Evolutionary conservation across 2,888 invertebrate genomes (phyloP), one percentile per base, ranked within the genome.

Genomic region (Lasioglossum marginatum): DNA sequence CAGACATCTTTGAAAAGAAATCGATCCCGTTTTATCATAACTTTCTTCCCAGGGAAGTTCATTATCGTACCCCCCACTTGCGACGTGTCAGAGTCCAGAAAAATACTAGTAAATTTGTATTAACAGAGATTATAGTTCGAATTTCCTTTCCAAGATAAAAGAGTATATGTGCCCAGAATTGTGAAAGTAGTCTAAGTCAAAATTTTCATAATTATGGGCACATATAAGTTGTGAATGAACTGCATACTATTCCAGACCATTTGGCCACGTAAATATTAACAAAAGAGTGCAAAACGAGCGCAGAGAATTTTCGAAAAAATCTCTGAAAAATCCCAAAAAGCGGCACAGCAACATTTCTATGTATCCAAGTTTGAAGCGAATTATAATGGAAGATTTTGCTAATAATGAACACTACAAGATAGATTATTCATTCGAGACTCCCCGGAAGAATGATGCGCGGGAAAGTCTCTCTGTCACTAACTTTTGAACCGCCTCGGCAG

Each of bases 401-500:
- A 14, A 4, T 14, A 14, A 60, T 60, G 1, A 27, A 14, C 4
- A 12, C 12, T 4, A 12, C 12, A 5, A 27, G 27, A 27, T 14
- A 27, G n/a, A 8, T n/a, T n/a, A 57, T n/a, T 57, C n/a, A 8
- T 1, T n/a, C n/a, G 6, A 4, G 60, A 60, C n/a, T 60, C 27
- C 60, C 60, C 5, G 31, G 37, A 37, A 63, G 45, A n/a, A 72
- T n/a, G 14, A 34, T 14, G 14, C 14, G 78, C 76, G 75, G 72
- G 74, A 72, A 83, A 87, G 76, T 79, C 66, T 85, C 63, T 68
- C 31, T 52, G 78, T 73, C 43, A 63, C 10, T 10, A 34, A 66
- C 79, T 86, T 89, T 88, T 78, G 77, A 88, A 82, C 75, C 77
- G 74, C 23, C 66, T 70, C 75, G 66, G 79, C 78, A 57, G 81